phyloP scores from a whole-genome alignment of 2,797 vertebrate genomes.

The Melanotaenia maccullochi region DNA sequence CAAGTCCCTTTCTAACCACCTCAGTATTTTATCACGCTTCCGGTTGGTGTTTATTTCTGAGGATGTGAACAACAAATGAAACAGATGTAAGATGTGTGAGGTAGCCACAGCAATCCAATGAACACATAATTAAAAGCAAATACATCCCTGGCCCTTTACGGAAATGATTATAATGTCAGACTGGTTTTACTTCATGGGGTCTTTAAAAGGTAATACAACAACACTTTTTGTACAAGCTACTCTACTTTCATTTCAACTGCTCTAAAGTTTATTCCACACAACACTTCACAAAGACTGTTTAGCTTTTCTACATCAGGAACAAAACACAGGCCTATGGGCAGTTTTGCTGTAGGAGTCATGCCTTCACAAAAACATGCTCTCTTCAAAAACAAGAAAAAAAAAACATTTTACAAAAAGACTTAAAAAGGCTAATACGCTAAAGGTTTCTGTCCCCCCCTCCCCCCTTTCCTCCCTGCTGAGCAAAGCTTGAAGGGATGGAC shows the following conservation, averaged over 20 bases:
- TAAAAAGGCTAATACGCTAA: neutral
- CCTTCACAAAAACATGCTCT: conserved; percentile 68
- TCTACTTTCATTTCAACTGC: conserved; percentile 37
- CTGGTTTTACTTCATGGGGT: conserved; percentile 46
- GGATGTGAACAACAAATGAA: neutral
- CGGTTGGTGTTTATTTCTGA: neutral
- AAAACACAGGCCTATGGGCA: conserved; percentile 26
- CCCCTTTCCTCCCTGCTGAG: conserved; percentile 10
- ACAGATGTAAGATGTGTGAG: neutral
- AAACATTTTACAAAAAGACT: neutral
- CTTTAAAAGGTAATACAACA: conserved; percentile 23
- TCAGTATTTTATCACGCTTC: neutral
- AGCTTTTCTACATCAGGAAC: conserved; percentile 14
- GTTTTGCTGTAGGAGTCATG: conserved; percentile 49
- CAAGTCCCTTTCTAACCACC: neutral
- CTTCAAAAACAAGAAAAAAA: conserved; percentile 29
- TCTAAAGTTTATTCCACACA: conserved; percentile 37
- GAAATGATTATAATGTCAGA: neutral
- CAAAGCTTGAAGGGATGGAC: conserved; percentile 7
- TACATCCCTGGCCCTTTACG: neutral
- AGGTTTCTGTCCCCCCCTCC: neutral
- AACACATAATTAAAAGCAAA: neutral
- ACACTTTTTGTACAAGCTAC: conserved; percentile 51
- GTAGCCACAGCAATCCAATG: neutral
- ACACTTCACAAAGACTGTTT: conserved; percentile 39